phyloP scores from a whole-genome alignment of 2,113 vertebrate species.

The Scortum barcoo region DNA sequence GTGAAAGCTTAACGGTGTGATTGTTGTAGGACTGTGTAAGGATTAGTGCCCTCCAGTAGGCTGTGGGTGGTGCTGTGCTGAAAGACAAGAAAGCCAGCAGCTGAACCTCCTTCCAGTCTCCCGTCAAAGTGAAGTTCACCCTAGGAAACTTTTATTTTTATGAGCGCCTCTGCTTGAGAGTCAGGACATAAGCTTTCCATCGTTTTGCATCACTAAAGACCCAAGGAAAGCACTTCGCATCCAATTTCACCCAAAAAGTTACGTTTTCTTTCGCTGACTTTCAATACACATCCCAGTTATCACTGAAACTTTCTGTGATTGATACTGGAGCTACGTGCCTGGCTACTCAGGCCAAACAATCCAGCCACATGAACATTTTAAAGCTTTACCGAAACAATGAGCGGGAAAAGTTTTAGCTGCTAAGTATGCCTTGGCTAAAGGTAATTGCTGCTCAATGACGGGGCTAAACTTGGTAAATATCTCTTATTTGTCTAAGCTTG shows the following conservation, averaged over 20 bases:
- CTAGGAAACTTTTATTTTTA: slow-evolving; percentile 27
- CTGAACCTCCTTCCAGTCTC: slow-evolving; percentile 35
- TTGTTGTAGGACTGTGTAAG: neutral
- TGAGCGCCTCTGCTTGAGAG: slow-evolving; percentile 15
- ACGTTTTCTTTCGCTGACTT: slow-evolving; percentile 5
- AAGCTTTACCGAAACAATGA: neutral
- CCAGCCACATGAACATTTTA: slow-evolving; percentile 23
- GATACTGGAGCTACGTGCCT: neutral
- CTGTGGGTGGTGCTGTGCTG: slow-evolving; percentile 23
- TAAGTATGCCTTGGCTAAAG: slow-evolving; percentile 1
- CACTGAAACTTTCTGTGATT: neutral
- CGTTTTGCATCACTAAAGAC: neutral
- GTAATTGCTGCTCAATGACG: slow-evolving; percentile 33
- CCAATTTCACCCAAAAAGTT: neutral
- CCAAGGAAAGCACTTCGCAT: neutral
- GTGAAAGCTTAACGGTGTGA: neutral
- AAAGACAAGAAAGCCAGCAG: slow-evolving; percentile 34
- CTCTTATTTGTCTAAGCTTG: slow-evolving; percentile 55
- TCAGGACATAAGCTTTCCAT: neutral
- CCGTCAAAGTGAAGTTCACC: slow-evolving; percentile 56
- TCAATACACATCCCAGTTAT: neutral
- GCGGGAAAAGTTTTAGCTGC: slow-evolving; percentile 1
- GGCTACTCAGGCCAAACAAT: neutral
- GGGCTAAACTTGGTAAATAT: slow-evolving; percentile 62
- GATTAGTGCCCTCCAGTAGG: slow-evolving; percentile 33